These are phyloP conservation scores for Aporophyla nigra DNA, from an alignment of 2,888 invertebrate genomes.

Conservation along the genomic window DNA sequence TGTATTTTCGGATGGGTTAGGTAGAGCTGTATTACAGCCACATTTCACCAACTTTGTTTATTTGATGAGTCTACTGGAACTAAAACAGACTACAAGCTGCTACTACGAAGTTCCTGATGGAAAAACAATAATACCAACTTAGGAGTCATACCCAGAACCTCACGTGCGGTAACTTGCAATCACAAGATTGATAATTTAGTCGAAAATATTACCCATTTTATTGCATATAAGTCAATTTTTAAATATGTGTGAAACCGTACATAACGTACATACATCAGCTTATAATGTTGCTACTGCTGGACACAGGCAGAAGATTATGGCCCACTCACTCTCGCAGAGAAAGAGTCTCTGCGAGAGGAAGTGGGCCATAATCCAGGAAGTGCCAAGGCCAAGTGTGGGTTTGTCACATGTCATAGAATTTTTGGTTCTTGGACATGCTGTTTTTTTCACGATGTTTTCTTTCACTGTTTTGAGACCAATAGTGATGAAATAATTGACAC, in stretches of 20 bases:
- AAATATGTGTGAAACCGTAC: not conserved
- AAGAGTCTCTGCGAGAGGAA: too few species aligned
- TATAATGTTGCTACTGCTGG: too few species aligned
- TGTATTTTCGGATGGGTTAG: conserved; percentile 1
- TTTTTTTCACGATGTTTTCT: too few species aligned
- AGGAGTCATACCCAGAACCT: not conserved
- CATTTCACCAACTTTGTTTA: not conserved
- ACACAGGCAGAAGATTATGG: too few species aligned
- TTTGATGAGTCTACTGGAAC: not conserved
- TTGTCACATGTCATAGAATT: too few species aligned
- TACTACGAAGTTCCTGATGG: not conserved
- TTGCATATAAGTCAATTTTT: not conserved
- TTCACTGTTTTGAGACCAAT: too few species aligned
- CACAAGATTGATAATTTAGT: not conserved
- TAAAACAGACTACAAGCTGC: not conserved
- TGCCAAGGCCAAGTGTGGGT: too few species aligned
- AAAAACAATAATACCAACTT: not conserved
- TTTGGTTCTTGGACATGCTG: too few species aligned
- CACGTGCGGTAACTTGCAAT: not conserved
- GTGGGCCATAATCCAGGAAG: too few species aligned
- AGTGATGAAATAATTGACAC: too few species aligned
- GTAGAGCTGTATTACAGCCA: not conserved
- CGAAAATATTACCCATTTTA: not conserved
- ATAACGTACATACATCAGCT: too few species aligned
- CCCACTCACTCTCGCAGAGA: too few species aligned